Evolutionary conservation across 2,797 vertebrate genomes (phyloP).

Genomic region (Diplodus sargus): DNA sequence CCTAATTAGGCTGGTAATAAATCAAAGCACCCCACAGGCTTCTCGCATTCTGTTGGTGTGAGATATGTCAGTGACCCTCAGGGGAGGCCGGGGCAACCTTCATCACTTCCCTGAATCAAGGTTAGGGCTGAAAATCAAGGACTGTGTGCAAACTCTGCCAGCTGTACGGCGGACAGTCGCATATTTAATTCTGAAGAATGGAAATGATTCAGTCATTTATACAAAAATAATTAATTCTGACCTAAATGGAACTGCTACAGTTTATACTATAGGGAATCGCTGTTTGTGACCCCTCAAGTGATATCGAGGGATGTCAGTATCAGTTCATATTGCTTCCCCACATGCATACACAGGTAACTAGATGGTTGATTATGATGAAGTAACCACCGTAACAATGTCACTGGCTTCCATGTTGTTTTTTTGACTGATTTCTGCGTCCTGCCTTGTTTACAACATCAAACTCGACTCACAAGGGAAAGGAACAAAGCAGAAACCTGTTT

Average conservation of each 20-base stretch:
- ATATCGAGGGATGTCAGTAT: too few species aligned
- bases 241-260: not conserved
- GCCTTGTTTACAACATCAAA: too few species aligned
- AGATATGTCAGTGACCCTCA: conserved; percentile 74
- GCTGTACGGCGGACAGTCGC: not conserved
- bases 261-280: too few species aligned
- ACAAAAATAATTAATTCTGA: not conserved
- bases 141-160: conserved; percentile 30
- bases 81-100: conserved; percentile 69
- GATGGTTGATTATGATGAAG: too few species aligned
- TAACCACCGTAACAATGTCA: too few species aligned
- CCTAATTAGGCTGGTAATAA: conserved; percentile 81
- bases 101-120: conserved; percentile 70
- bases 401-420: too few species aligned
- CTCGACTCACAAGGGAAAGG: too few species aligned
- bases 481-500: too few species aligned
- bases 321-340: too few species aligned
- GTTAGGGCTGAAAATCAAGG: conserved; percentile 62
- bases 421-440: too few species aligned
- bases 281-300: not conserved
- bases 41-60: conserved; percentile 60
- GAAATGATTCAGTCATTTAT: not conserved
- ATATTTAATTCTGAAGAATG: conserved; percentile 6
- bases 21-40: conserved; percentile 73
- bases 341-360: too few species aligned